Base-by-base conservation (phyloP, 2,797 vertebrate genomes). In the Protonibea diacanthus region DNA sequence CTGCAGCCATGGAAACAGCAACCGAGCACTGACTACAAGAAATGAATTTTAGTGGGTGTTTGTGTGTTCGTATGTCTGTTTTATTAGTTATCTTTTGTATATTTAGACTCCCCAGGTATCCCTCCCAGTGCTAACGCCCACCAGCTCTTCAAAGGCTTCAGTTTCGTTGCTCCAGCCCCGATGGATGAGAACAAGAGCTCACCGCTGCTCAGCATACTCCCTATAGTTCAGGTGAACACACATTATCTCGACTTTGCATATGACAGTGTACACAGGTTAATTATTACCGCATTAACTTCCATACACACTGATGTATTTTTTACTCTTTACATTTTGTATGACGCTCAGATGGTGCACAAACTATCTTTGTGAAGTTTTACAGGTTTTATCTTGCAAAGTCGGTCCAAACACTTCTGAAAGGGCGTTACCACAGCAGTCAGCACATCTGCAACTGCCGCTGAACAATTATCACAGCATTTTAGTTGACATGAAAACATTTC, bases 91-190 rank as follows among this genome's bases (percentile, higher is more conserved):
- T 88, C 49, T 84, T 33, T 71, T 74, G 81, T 84, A 17, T 76
- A 14, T 76, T 81, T 78, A 99, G 98, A 99, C 95, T 99, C 98
- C 86, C 98, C 98, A 83, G 98, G 98, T 87, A 97, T 99, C 76
- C 98, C 98, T n/a, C 97, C 98, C 53, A 99, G 98, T 83, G 98
- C 98, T 25, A 99, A 99, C 1, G 97, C 97, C 68, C 98, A 99
- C 93, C 98, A 99, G 79, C 97, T 99, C 86, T 99, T 99, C 93
- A 99, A 98, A 96, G 98, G 98, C 85, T 99, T 99, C 94, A 99
- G 98, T 88, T 99, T 99, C 91, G 98, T 99, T 83, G 97, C 98
- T 45, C 96, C 97, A 7, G 94, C 95, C 76, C 92, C 96, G 25
- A 94, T 96, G 92, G 97, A 99, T 90, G 97, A 99, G 74, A 95